Evolutionary conservation across 2,888 invertebrate species (phyloP), one percentile per base, ranked within the genome.

Genomic region (Catocala fraxini): DNA sequence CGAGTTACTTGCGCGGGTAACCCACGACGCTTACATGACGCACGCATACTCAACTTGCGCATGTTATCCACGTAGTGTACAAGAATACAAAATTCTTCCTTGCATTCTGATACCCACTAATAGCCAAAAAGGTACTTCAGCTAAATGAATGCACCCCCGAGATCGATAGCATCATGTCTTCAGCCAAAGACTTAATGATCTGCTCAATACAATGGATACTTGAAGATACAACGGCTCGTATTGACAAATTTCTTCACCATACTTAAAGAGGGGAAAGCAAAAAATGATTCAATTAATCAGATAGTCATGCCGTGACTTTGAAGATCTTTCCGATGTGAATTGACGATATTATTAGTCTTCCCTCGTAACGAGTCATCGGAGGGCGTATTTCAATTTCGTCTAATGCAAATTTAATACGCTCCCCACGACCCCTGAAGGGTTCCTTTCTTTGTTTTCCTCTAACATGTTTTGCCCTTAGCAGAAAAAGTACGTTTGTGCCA

Each of bases 341-440:
- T 88, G 91, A 93, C 86, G 90, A 88, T 88, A 91, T 93, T 93
- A 92, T 93, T 92, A 91, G 92, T 87, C 90, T 82, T 89, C 87
- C 88, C 87, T 84, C 85, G 89, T 90, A 90, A 89, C 90, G 86
- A 89, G 84, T 90, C 90, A 90, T 91, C 86, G 88, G 85, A 88
- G 90, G 93, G 92, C 90, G 93, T 90, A 92, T 91, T 93, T 92
- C 92, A 94, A 94, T 93, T 93, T 88, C 84, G 85, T 87, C 91
- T 93, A 93, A 94, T 93, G 93, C 93, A 93, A 93, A 93, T 94
- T 93, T 94, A 93, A 94, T 93, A 92, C 91, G 87, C 89, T 89
- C 89, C 88, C 88, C 77, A 79, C 80, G 84, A 83, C 77, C 86
- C 84, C 78, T 83, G 84, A 88, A 90, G 90, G 91, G 89, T 87